Evolutionary conservation across 2,797 vertebrate species (phyloP).

Genomic region (Arctocebus calabarensis): DNA sequence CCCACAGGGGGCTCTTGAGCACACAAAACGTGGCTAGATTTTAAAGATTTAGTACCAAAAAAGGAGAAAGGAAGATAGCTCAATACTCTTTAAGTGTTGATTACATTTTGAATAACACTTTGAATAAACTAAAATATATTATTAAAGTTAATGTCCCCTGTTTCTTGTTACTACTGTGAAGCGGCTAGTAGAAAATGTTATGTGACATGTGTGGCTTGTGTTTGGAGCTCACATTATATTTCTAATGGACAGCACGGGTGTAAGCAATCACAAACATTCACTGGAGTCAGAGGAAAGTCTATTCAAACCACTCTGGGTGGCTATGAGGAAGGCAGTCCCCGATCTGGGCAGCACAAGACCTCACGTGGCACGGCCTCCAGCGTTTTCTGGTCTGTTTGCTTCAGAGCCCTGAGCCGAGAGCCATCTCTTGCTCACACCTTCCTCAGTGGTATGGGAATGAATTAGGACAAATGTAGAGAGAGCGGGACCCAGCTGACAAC

Average conservation of each 20-base stretch:
- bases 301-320: background rate
- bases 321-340: rapidly evolving
- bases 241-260: background rate
- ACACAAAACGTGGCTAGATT: background rate
- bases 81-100: background rate
- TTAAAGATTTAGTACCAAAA: background rate
- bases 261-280: background rate
- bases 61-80: background rate
- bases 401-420: background rate
- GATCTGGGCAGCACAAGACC: rapidly evolving
- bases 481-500: too few relatives aligned
- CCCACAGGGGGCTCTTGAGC: background rate
- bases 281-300: background rate
- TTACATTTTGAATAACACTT: background rate
- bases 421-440: too few relatives aligned
- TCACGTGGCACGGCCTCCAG: rapidly evolving
- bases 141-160: background rate
- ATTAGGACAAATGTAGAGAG: background rate
- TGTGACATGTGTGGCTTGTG: rapidly evolving
- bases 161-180: background rate
- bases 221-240: background rate
- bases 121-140: background rate
- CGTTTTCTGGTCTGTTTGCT: background rate
- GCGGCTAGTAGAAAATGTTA: background rate
- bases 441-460: background rate